Evolutionary conservation across 2,888 invertebrate species (phyloP).

Genomic region (Heteromyza rotundicornis): DNA sequence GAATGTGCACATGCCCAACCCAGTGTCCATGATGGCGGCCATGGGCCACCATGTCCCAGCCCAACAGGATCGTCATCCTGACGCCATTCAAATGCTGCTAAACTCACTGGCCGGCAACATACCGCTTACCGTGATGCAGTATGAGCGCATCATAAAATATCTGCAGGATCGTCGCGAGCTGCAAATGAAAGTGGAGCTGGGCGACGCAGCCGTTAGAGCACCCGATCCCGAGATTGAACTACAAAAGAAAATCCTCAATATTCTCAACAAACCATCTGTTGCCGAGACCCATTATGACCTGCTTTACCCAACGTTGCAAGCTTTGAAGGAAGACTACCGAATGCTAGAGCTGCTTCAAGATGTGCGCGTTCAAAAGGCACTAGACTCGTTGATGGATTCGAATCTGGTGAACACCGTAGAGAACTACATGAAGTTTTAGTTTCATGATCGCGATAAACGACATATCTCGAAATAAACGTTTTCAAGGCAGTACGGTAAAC

Average conservation of each 20-base stretch:
- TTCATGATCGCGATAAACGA: too few species aligned
- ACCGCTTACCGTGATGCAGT: slow-evolving; percentile 77
- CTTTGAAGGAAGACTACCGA: slow-evolving; percentile 57
- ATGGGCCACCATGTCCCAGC: slow-evolving; percentile 62
- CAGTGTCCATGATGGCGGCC: slow-evolving; percentile 45
- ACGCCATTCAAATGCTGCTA: slow-evolving; percentile 73
- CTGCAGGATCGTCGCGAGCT: slow-evolving; percentile 76
- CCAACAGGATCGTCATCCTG: slow-evolving; percentile 67
- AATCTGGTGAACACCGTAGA: slow-evolving; percentile 48
- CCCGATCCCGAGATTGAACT: slow-evolving; percentile 61
- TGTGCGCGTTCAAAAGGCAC: slow-evolving; percentile 78
- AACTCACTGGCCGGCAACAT: slow-evolving; percentile 84
- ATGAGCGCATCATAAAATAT: slow-evolving; percentile 77
- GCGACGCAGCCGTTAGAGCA: slow-evolving; percentile 67
- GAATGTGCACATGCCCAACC: slow-evolving; percentile 29
- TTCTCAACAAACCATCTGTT: slow-evolving; percentile 60
- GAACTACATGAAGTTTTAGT: slow-evolving; percentile 45
- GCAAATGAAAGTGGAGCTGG: slow-evolving; percentile 77
- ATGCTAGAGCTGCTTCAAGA: slow-evolving; percentile 73
- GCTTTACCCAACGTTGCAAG: slow-evolving; percentile 50
- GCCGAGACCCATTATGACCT: slow-evolving; percentile 50
- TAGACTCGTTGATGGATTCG: slow-evolving; percentile 71
- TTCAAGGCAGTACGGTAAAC: too few species aligned
- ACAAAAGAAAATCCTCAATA: slow-evolving; percentile 61
- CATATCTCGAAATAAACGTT: too few species aligned